Percentiles rank a stretch among this genome's conserved stretches.
Evolutionary conservation across 2,888 invertebrate species (phyloP).

Genomic region (Eurytoma californica): DNA sequence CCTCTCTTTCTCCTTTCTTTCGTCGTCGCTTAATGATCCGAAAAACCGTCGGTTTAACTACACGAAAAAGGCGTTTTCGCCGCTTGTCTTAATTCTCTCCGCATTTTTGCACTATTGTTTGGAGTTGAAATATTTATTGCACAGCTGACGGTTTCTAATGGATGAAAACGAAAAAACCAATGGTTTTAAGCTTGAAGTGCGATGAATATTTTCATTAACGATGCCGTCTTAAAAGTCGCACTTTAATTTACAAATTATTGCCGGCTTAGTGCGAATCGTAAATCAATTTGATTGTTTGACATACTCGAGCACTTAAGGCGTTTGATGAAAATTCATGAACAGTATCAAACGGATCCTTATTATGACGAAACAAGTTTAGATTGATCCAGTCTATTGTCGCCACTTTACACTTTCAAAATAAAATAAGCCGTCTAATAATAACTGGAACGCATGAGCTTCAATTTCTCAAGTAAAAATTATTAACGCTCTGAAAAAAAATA

Average conservation of each 20-base stretch:
- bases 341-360: constrained; percentile 9
- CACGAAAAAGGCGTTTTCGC: too few relatives aligned
- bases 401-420: background rate
- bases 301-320: background rate
- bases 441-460: background rate
- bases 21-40: background rate
- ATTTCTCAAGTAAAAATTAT: background rate
- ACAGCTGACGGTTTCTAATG: too few relatives aligned
- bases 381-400: too few relatives aligned
- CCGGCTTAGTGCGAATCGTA: background rate
- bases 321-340: constrained; percentile 20
- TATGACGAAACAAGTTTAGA: constrained; percentile 3
- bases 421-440: background rate
- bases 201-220: constrained; percentile 22
- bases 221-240: constrained; percentile 14
- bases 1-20: background rate
- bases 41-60: background rate
- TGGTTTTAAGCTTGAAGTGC: too few relatives aligned
- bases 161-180: too few relatives aligned
- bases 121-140: too few relatives aligned
- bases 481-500: background rate
- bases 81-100: too few relatives aligned
- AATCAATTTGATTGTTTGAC: constrained; percentile 11
- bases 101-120: too few relatives aligned
- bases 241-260: constrained; percentile 7